A percentile compares a stretch with the other conserved stretches of the same genome.
These are phyloP conservation scores for Rhombomys opimus DNA, from an alignment of 2,113 vertebrate genomes.

Conservation along the genomic window DNA sequence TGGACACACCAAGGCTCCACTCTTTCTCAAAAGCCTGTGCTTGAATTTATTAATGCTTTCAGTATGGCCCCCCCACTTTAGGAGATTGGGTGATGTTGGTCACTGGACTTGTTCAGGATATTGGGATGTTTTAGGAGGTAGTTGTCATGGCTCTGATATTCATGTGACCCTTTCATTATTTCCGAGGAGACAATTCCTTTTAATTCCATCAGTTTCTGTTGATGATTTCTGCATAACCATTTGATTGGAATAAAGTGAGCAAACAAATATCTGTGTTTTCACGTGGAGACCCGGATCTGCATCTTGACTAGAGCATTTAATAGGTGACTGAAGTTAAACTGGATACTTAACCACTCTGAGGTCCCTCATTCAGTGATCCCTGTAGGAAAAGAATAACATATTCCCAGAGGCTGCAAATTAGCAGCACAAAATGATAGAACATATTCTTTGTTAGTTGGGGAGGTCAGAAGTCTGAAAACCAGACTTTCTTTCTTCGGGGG, in stretches of 20 bases:
- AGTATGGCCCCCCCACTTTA: background rate
- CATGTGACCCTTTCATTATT: background rate
- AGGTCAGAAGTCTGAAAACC: background rate
- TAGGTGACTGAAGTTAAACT: background rate
- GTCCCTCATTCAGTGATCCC: background rate
- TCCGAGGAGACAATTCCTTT: background rate
- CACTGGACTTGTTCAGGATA: background rate
- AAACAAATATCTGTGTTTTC: background rate
- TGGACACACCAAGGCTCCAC: background rate
- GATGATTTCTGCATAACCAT: background rate
- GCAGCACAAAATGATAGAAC: background rate
- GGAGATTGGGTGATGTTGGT: background rate
- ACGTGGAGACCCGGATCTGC: background rate
- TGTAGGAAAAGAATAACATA: background rate
- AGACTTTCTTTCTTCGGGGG: background rate
- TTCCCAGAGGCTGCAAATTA: background rate
- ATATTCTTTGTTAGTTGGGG: background rate
- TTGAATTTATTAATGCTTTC: background rate
- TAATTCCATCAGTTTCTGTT: background rate
- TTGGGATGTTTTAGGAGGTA: background rate
- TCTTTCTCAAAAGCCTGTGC: background rate
- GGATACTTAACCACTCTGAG: background rate
- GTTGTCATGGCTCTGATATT: background rate
- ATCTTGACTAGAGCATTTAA: background rate
- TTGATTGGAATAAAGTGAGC: background rate